phyloP scores from a whole-genome alignment of 1,140 invertebrate species.

The Nixonia krombeini region DNA sequence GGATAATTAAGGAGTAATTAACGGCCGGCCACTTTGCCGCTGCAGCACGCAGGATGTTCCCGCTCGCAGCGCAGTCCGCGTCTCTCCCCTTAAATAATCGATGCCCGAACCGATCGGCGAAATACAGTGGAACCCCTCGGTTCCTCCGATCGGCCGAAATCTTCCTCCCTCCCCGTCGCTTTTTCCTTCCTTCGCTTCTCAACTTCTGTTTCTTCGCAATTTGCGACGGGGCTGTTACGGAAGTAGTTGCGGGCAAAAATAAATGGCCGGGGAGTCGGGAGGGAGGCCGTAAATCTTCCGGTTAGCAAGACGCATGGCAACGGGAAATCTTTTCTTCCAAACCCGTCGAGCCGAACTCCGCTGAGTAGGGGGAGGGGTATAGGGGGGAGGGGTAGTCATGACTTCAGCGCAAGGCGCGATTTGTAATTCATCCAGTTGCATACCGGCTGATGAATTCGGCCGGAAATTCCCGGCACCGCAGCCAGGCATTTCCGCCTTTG shows the following conservation, averaged over 20 bases:
- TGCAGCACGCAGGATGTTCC: constrained; percentile 16
- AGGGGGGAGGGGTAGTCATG: constrained; percentile 24
- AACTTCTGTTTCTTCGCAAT: constrained; percentile 27
- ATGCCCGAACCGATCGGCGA: constrained; percentile 25
- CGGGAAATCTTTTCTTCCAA: constrained; percentile 38
- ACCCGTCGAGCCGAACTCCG: constrained; percentile 25
- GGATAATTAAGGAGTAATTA: constrained; percentile 54
- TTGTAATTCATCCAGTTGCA: constrained; percentile 36
- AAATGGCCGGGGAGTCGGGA: constrained; percentile 18
- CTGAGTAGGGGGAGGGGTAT: constrained; percentile 28
- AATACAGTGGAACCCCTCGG: too few species aligned
- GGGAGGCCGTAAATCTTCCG: constrained; percentile 27
- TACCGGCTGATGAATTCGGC: constrained; percentile 13
- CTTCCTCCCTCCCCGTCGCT: too few species aligned
- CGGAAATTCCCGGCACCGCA: constrained; percentile 2
- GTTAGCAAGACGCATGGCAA: constrained; percentile 39
- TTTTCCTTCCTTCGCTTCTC: not conserved
- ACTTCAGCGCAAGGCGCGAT: constrained; percentile 23
- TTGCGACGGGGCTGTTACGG: constrained; percentile 13
- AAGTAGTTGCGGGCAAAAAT: constrained; percentile 28
- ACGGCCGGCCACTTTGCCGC: constrained; percentile 27
- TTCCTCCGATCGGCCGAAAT: too few species aligned
- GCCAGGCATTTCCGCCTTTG: not conserved
- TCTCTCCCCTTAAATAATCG: constrained; percentile 36
- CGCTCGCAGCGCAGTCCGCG: constrained; percentile 15